These are phyloP conservation scores for Heterocephalus glaber DNA, from an alignment of 2,113 vertebrate genomes.

Conservation along the genomic window DNA sequence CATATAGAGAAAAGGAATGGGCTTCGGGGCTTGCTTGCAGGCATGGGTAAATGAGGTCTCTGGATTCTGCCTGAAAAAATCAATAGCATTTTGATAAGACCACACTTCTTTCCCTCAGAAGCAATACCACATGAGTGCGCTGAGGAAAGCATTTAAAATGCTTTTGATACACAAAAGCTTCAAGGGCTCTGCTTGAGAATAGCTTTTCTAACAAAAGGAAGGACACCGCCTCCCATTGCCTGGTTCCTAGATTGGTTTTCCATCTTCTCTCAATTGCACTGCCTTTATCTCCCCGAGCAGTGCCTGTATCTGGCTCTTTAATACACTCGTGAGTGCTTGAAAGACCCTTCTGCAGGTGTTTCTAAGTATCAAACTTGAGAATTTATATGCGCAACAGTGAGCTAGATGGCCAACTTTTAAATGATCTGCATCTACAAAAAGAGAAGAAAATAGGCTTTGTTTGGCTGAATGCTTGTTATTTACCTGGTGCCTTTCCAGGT, in stretches of 20 bases:
- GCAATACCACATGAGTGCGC: neutral
- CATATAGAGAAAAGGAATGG: neutral
- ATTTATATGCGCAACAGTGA: neutral
- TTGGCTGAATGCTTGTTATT: neutral
- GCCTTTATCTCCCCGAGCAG: neutral
- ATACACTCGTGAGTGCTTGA: neutral
- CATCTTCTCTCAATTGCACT: neutral
- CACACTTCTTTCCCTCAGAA: neutral
- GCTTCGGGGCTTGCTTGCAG: slow-evolving; percentile 1
- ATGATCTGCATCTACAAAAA: neutral
- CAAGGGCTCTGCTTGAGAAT: slow-evolving; percentile 19
- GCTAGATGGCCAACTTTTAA: neutral
- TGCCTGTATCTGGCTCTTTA: neutral
- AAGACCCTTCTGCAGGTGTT: neutral
- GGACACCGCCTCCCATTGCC: neutral
- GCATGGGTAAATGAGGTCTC: neutral
- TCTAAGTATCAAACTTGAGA: slow-evolving; percentile 11
- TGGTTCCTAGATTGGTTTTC: slow-evolving; percentile 10
- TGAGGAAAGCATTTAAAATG: slow-evolving; percentile 35
- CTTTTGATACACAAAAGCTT: slow-evolving; percentile 51
- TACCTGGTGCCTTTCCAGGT: neutral
- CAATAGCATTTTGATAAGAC: slow-evolving; percentile 55
- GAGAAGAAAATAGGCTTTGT: neutral
- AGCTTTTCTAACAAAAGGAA: slow-evolving; percentile 46
- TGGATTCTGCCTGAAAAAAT: slow-evolving; percentile 48